Conservation (phyloP, 2,888 invertebrate species). For the Noctuana brunneofusca region DNA sequence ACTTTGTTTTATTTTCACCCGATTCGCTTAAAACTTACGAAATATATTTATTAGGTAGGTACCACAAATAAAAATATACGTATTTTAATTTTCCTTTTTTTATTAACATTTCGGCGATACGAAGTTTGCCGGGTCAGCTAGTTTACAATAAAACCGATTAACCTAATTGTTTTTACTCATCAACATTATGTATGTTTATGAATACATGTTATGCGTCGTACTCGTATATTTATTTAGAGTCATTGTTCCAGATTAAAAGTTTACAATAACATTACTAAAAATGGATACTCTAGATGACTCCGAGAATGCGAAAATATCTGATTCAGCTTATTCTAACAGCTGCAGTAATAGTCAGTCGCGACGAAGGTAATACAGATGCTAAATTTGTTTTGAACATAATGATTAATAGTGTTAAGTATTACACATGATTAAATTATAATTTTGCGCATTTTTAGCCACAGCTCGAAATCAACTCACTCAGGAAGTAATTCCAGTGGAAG, state of each 20-base stretch:
- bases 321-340: constrained; percentile 92
- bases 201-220: too few relatives aligned
- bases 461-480: constrained; percentile 90
- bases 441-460: constrained; percentile 79
- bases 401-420: not conserved
- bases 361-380: constrained; percentile 82
- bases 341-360: constrained; percentile 92
- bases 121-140: too few relatives aligned
- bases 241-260: not conserved
- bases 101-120: too few relatives aligned
- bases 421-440: not conserved
- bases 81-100: too few relatives aligned
- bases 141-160: too few relatives aligned
- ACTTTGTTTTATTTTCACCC: too few relatives aligned
- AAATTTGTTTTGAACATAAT: not conserved
- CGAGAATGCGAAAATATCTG: constrained; percentile 86
- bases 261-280: not conserved
- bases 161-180: too few relatives aligned
- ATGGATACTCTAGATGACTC: constrained; percentile 69
- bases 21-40: too few relatives aligned
- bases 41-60: too few relatives aligned
- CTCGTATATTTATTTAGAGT: not conserved
- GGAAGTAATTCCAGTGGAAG: constrained; percentile 91
- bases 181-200: too few relatives aligned
- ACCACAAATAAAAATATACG: too few relatives aligned